Conservation (phyloP, 2,113 vertebrate genomes). For the Bagarius yarrelli region DNA sequence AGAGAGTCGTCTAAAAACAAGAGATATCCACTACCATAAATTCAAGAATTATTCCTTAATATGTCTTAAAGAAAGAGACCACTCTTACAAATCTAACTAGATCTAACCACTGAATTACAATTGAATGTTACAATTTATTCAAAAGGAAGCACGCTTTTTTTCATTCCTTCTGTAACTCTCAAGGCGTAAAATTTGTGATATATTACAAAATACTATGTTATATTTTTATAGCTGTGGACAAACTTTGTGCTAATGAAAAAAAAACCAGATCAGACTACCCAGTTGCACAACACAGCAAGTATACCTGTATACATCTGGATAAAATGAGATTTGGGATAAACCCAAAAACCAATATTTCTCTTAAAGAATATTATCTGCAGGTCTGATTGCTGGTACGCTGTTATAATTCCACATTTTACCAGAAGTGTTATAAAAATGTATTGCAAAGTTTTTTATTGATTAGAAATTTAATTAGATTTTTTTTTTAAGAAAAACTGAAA, state of each 20-base stretch:
- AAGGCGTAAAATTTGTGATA: not conserved
- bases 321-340: not conserved
- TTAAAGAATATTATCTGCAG: not conserved
- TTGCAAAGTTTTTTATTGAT: no score
- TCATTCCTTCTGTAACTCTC: not conserved
- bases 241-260: not conserved
- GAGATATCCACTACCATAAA: not conserved
- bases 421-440: no score
- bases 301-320: not conserved
- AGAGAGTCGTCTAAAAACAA: not conserved
- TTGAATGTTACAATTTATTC: not conserved
- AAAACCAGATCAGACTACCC: not conserved
- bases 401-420: no score
- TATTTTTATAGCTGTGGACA: not conserved
- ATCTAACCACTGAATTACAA: not conserved
- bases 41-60: not conserved
- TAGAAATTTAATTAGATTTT: no score
- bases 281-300: not conserved
- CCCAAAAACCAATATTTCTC: not conserved
- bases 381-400: no score
- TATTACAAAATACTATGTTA: not conserved
- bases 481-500: no score
- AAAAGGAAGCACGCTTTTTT: not conserved
- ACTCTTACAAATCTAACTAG: not conserved
- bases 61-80: not conserved